phyloP scores from a whole-genome alignment of 2,113 vertebrate genomes.

The Tragelaphus scriptus region DNA sequence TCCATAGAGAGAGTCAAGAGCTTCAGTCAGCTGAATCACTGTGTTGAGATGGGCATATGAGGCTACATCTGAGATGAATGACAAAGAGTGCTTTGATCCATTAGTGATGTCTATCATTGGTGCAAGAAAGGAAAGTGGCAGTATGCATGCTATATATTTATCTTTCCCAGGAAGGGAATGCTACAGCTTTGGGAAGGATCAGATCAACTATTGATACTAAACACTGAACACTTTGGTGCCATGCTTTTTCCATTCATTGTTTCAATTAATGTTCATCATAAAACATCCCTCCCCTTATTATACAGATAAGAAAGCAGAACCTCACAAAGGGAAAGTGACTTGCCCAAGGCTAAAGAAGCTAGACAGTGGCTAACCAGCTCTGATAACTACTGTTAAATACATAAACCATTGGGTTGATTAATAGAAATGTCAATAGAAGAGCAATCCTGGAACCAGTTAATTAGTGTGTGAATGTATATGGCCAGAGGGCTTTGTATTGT shows the following conservation, averaged over 20 bases:
- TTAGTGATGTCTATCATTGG: conserved; percentile 22
- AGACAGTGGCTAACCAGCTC: conserved; percentile 1
- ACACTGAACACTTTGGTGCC: not conserved
- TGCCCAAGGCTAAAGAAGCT: conserved; percentile 16
- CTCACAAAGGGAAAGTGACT: conserved; percentile 2
- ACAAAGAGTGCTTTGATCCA: not conserved
- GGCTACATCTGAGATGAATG: not conserved
- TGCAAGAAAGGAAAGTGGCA: not conserved
- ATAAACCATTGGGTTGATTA: conserved; percentile 15
- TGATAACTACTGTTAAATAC: conserved; percentile 48
- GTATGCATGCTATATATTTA: not conserved
- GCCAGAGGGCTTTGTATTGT: not conserved
- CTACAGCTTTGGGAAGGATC: not conserved
- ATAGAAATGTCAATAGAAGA: conserved; percentile 29
- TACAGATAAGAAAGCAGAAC: not conserved
- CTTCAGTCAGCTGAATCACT: not conserved
- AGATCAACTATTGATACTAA: not conserved
- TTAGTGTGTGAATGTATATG: not conserved
- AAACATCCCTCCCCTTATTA: not conserved
- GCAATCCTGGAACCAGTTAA: not conserved
- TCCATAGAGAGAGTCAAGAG: not conserved
- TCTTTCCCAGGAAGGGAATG: not conserved
- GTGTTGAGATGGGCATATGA: not conserved
- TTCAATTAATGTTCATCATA: not conserved
- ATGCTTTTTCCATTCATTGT: not conserved